Evolutionary conservation across 2,888 invertebrate genomes (phyloP), one percentile per base, ranked within the genome.

Genomic region (Machimus rusticus): DNA sequence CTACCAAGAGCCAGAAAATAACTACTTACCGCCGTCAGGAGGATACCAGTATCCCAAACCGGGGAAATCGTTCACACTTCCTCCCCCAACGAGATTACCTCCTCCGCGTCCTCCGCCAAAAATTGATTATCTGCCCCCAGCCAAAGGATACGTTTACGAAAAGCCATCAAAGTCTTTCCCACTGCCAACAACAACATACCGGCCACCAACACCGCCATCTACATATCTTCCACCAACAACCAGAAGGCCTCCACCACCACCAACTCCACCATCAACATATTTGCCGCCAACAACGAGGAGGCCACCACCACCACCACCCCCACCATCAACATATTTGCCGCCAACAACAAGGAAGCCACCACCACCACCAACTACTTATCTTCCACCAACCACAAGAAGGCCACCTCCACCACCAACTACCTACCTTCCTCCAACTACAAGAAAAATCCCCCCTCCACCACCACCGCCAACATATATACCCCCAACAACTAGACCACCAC

Each of bases 131-230:
- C 51, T 81, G 16, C 81, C 81, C 8, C 81, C 74, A n/a, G 66
- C 6, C 8, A 84, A 84, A 37, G 88, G 90, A 91, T 87, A 88
- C 88, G 74, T 90, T 90, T 90, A 90, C 89, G 91, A 92, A 91
- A 91, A 90, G 91, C 85, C 34, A 8, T 31, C 3, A 8, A 0
- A 87, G 34, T 28, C 81, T 77, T 28, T 78, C 87, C 88, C 88
- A 57, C 89, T 87, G 37, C 87, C 34, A 87, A 89, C 87, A 43
- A 85, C 34, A 34, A 34, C 34, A 34, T 34, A 6, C 6, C 34
- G 34, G 37, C 87, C 34, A 87, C 34, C 34, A 34, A 85, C 57
- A 79, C 89, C 86, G 12, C 87, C 89, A 37, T 81, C 78, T 88
- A 88, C 28, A 89, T 89, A 89, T 19, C 87, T 89, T 9, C 87